phyloP scores from a whole-genome alignment of 2,797 vertebrate genomes.

The Pseudochaenichthys georgianus region DNA sequence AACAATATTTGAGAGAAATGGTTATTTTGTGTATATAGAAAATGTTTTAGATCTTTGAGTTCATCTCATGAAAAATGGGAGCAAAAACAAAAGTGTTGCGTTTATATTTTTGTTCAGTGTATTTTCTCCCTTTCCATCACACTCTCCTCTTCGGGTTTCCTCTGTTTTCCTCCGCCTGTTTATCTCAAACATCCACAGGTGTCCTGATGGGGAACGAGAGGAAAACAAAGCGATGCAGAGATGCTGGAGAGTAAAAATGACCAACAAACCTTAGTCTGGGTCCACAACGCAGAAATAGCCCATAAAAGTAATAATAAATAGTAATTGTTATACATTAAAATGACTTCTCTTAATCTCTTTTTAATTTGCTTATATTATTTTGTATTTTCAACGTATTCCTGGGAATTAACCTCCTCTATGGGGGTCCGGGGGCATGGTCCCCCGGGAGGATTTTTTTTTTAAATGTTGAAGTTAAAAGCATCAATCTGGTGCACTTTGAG shows the following conservation, averaged over 20 bases:
- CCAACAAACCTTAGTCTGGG: background rate
- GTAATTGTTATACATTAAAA: background rate
- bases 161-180: background rate
- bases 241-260: background rate
- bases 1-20: too few species aligned
- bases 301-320: background rate
- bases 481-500: too few species aligned
- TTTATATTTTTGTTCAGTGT: too few species aligned
- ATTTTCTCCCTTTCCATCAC: background rate
- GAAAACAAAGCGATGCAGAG: background rate
- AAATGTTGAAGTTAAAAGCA: too few species aligned
- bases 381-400: background rate
- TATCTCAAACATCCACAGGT: conserved; percentile 13
- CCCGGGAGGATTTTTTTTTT: too few species aligned
- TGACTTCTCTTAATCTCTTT: background rate
- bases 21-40: too few species aligned
- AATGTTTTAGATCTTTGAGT: too few species aligned
- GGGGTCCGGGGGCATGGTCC: too few species aligned
- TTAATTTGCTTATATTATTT: background rate
- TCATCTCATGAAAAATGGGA: too few species aligned
- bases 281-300: background rate
- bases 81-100: too few species aligned
- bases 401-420: background rate
- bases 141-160: background rate
- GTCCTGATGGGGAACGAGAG: background rate